A percentile compares a stretch with the other conserved stretches of the same genome.
These are phyloP conservation scores for human (Homo sapiens) DNA, from an alignment of 2,113 vertebrate species.

Conservation along the genomic window GRCh38 chr13:25568001-25568500, in stretches of 20 bases:
- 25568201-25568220: conserved; percentile 5
- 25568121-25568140: neutral
- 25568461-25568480: neutral
- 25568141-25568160: conserved; percentile 46
- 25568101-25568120: conserved; percentile 66
- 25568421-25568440: neutral
- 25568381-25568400: neutral
- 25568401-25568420: neutral
- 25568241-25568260: neutral
- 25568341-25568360: neutral
- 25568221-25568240: neutral
- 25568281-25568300: neutral
- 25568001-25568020: neutral
- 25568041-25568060: conserved; percentile 25
- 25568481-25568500: neutral
- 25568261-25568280: conserved; percentile 1
- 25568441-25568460: conserved; percentile 2
- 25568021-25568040: neutral
- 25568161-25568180: conserved; percentile 14
- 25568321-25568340: neutral
- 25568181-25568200: conserved; percentile 50
- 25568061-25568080: conserved; percentile 62
- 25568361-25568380: neutral
- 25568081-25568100: conserved; percentile 47
- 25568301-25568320: neutral